Base-by-base conservation (phyloP, 2,888 invertebrate species). In the Julus scandinavius region DNA sequence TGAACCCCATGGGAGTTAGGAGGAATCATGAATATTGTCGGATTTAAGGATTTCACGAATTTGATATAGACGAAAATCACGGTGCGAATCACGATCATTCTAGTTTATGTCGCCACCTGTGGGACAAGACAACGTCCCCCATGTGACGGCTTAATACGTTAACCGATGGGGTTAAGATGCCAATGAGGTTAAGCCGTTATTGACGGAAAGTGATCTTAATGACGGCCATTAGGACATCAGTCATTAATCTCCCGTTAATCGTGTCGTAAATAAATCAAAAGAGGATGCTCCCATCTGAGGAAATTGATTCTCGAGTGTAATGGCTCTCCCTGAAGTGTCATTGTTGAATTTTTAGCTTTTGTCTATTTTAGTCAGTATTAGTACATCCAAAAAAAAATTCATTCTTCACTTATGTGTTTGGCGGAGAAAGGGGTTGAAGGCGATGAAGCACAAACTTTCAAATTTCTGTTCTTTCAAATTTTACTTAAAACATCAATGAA, bases 171-270 rank as follows among this genome's bases (percentile, higher is more conserved):
- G 63, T 4, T 11, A 17, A 17, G n/a, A n/a, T 11, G 58, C 4
- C 58, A 11, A 4, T 17, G 72, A 29, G 72, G 72, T 72, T 20
- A 72, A 29, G 72, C 72, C 72, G 72, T 72, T 29, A 72, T 72
- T 72, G 7, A 72, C 29, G 72, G 72, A n/a, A n/a, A 20, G 72
- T 72, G 72, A 72, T 20, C 72, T 72, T 72, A 72, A 72, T 72
- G 72, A 72, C 72, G 72, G 72, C 72, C 29, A 72, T 72, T 72
- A 72, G 29, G 72, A 72, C 72, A 72, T 72, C 72, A 29, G 29
- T 11, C 72, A 72, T 72, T 72, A 72, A 72, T 72, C 72, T 72
- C 72, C 72, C n/a, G 29, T 72, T 72, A 72, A 72, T 72, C 72
- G 17, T 1, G 72, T 29, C 72, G 29, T 29, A 72, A 72, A 72